Conservation (phyloP, 2,888 invertebrate species). For the Noctua janthe region DNA sequence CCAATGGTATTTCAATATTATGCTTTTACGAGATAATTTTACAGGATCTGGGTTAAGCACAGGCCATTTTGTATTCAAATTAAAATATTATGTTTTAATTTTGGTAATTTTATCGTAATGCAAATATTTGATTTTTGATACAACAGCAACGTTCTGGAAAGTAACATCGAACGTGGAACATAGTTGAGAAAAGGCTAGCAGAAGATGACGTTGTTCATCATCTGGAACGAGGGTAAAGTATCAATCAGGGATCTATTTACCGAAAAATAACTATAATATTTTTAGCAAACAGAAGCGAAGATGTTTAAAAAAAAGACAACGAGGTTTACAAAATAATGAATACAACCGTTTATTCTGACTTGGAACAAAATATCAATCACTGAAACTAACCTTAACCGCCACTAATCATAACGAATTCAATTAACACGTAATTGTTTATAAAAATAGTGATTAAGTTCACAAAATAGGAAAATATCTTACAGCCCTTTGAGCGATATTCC, state of each 20-base stretch:
- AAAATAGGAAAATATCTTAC: too few species aligned
- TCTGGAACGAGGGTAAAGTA: background rate
- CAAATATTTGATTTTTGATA: background rate
- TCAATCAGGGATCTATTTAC: background rate
- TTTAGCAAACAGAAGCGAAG: too few species aligned
- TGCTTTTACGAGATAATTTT: constrained; percentile 16
- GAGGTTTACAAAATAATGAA: too few species aligned
- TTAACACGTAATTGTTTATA: too few species aligned
- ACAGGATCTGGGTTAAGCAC: background rate
- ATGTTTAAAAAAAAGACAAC: too few species aligned
- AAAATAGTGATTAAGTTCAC: too few species aligned
- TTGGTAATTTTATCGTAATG: background rate
- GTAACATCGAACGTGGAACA: background rate
- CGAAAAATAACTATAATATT: background rate
- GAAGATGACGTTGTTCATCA: background rate
- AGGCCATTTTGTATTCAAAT: background rate
- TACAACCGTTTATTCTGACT: too few species aligned
- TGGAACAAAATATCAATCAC: too few species aligned
- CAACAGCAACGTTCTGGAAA: background rate
- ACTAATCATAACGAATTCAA: too few species aligned
- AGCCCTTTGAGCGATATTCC: too few species aligned
- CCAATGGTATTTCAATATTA: background rate
- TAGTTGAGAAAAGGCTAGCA: background rate
- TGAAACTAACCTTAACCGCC: too few species aligned
- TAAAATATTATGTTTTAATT: background rate